Evolutionary conservation across 2,888 invertebrate genomes (phyloP).

Genomic region (Octodonta nipae): DNA sequence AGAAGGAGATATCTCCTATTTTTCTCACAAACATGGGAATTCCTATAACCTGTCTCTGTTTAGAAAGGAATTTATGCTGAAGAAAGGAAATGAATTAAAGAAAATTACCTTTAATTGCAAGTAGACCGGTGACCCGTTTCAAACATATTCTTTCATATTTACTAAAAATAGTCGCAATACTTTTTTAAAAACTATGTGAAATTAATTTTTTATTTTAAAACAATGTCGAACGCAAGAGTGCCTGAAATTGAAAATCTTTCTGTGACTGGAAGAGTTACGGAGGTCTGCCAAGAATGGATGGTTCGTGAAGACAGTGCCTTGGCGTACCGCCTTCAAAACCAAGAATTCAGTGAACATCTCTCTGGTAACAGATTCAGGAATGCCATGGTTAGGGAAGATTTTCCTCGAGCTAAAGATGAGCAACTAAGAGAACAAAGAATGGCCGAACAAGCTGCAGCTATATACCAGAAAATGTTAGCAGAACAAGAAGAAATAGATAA

Average conservation of each 20-base stretch:
- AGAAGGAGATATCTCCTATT: slow-evolving; percentile 7
- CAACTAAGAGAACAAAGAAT: slow-evolving; percentile 56
- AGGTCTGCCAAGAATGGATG: slow-evolving; percentile 70
- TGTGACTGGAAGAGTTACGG: slow-evolving; percentile 52
- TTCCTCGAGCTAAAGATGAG: slow-evolving; percentile 60
- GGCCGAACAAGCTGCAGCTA: slow-evolving; percentile 47
- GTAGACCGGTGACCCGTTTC: slow-evolving; percentile 14
- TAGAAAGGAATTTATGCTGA: slow-evolving; percentile 12
- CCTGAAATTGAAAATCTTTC: slow-evolving; percentile 41
- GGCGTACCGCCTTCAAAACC: slow-evolving; percentile 65
- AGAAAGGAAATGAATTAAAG: slow-evolving; percentile 13
- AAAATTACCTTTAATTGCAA: slow-evolving; percentile 13
- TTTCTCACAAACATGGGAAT: slow-evolving; percentile 9
- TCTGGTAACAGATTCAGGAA: slow-evolving; percentile 59
- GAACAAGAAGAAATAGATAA: slow-evolving; percentile 61
- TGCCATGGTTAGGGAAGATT: slow-evolving; percentile 64
- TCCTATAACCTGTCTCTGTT: slow-evolving; percentile 10
- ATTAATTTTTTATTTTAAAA: slow-evolving; percentile 8
- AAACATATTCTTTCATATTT: neutral
- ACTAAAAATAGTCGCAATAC: slow-evolving; percentile 2
- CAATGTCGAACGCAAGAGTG: slow-evolving; percentile 21
- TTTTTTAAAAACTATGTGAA: neutral
- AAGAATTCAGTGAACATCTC: slow-evolving; percentile 70
- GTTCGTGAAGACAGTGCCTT: slow-evolving; percentile 73
- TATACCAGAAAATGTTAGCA: slow-evolving; percentile 44